Percentiles rank a stretch among this genome's conserved stretches.
Conservation (phyloP, 2,888 invertebrate species). For the Caenorhabditis sp. region DNA sequence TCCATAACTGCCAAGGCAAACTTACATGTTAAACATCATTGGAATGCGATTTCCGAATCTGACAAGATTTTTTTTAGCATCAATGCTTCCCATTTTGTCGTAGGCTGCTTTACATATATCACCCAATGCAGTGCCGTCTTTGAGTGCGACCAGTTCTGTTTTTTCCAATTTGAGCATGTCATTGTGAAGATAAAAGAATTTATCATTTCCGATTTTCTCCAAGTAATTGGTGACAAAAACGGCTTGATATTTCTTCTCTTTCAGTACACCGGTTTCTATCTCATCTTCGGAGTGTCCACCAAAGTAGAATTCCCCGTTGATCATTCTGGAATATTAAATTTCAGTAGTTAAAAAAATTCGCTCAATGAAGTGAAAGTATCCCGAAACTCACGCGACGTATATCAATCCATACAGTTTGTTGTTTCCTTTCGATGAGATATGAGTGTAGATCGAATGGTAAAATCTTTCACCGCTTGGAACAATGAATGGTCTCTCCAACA, state of each 20-base stretch:
- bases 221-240: background rate
- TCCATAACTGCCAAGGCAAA: no score
- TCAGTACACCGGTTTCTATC: no score
- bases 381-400: background rate
- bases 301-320: background rate
- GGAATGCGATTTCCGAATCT: background rate
- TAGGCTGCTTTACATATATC: background rate
- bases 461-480: background rate
- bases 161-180: background rate
- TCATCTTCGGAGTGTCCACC: background rate
- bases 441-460: background rate
- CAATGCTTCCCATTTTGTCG: background rate
- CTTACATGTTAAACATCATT: background rate
- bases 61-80: background rate
- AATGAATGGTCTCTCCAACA: background rate
- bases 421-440: background rate
- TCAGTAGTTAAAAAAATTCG: no score
- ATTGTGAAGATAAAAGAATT: background rate
- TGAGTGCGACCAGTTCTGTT: background rate
- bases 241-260: no score
- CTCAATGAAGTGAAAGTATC: no score
- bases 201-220: background rate
- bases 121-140: background rate
- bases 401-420: background rate
- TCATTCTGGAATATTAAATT: background rate